Percentiles rank a stretch among this genome's conserved stretches.
phyloP scores from a whole-genome alignment of 2,113 vertebrate genomes.

The Cairina moschata region DNA sequence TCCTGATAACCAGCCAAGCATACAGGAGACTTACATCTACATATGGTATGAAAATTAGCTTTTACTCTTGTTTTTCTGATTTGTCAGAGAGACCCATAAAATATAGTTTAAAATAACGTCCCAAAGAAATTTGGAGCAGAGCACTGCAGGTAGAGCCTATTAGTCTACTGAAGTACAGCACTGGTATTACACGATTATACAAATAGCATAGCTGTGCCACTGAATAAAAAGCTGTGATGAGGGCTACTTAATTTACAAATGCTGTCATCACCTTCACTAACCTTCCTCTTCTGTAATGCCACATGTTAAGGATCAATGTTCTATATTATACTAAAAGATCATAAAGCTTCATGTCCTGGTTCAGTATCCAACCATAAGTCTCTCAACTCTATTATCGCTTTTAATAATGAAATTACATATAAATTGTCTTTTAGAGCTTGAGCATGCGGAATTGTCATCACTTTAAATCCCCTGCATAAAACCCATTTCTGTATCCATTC shows the following conservation, averaged over 20 bases:
- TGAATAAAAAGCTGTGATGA: background rate
- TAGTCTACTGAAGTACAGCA: background rate
- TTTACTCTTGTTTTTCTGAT: conserved; percentile 6
- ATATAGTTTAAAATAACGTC: background rate
- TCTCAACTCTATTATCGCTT: conserved; percentile 29
- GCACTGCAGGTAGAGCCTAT: background rate
- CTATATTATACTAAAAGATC: conserved; percentile 23
- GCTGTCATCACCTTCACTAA: conserved; percentile 52
- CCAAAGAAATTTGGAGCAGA: background rate
- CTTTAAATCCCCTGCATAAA: conserved; percentile 13
- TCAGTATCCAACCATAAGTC: background rate
- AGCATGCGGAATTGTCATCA: conserved; percentile 30
- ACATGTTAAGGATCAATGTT: conserved; percentile 49
- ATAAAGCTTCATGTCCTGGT: conserved; percentile 46
- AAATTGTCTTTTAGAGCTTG: conserved; percentile 41
- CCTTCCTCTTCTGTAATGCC: conserved; percentile 29
- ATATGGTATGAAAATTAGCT: background rate
- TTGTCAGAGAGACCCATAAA: background rate
- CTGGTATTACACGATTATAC: background rate
- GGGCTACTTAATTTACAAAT: background rate
- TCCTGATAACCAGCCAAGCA: background rate
- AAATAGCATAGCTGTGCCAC: background rate
- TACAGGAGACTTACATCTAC: background rate
- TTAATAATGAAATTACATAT: conserved; percentile 53
- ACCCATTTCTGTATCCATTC: background rate